Percentiles rank a stretch among this genome's conserved stretches.
Conservation (phyloP, 2,797 vertebrate species). For the Amblyopsis hoosieri region DNA sequence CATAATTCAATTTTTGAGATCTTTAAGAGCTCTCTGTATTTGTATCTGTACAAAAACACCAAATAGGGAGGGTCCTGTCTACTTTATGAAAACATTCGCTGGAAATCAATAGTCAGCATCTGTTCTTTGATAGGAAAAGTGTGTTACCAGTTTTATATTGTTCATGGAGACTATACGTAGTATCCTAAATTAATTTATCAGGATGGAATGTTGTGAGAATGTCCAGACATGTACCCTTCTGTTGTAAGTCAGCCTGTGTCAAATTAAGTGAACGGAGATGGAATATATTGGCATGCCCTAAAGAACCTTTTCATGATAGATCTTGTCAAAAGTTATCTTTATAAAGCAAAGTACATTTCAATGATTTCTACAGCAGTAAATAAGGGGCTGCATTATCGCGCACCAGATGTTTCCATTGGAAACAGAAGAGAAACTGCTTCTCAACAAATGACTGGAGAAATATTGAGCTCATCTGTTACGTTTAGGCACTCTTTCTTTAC, state of each 20-base stretch:
- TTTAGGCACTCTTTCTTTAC: background rate
- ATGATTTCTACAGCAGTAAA: background rate
- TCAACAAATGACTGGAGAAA: background rate
- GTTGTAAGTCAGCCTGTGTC: too few species aligned
- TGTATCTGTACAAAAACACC: too few species aligned
- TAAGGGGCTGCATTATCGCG: background rate
- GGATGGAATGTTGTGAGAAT: too few species aligned
- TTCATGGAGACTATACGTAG: background rate
- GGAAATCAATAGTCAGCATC: background rate
- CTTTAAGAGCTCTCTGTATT: too few species aligned
- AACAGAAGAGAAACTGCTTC: background rate
- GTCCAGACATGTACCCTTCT: too few species aligned
- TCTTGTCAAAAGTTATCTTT: background rate
- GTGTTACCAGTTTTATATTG: background rate
- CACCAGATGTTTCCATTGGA: background rate
- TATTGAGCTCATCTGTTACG: constrained; percentile 4
- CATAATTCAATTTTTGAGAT: too few species aligned
- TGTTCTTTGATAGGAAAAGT: background rate
- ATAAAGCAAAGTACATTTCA: background rate
- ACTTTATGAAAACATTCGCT: too few species aligned
- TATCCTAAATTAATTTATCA: background rate
- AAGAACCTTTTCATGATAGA: background rate
- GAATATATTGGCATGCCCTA: background rate
- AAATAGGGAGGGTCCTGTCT: too few species aligned
- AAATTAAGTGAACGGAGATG: too few species aligned